Percentiles rank a stretch among this genome's conserved stretches.
These are phyloP conservation scores for Solea senegalensis DNA, from an alignment of 2,113 vertebrate genomes.

Conservation along the genomic window DNA sequence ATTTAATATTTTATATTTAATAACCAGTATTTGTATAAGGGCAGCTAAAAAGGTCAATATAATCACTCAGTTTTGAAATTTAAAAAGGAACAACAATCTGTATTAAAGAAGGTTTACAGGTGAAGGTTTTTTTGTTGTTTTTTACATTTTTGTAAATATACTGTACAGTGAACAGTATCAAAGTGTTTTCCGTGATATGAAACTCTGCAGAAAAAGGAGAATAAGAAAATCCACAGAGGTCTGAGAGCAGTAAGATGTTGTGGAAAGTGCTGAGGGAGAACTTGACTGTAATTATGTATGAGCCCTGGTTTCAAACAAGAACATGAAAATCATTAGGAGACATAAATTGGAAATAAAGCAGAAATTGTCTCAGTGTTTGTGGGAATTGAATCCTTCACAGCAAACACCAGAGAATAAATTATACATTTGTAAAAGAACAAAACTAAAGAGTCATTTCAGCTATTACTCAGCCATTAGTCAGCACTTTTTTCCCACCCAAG, in stretches of 20 bases:
- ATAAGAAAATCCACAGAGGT: neutral
- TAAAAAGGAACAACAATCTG: too few relatives aligned
- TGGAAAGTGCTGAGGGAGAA: conserved; percentile 11
- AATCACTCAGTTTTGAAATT: too few relatives aligned
- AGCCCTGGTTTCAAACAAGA: conserved; percentile 42
- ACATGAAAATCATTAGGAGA: conserved; percentile 37
- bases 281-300: conserved; percentile 48
- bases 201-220: neutral
- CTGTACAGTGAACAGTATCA: conserved; percentile 2
- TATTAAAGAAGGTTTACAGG: too few relatives aligned
- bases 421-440: conserved; percentile 14
- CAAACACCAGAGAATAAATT: conserved; percentile 28
- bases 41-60: too few relatives aligned
- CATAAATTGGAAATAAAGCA: conserved; percentile 49
- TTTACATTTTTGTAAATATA: too few relatives aligned
- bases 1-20: too few relatives aligned
- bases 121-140: too few relatives aligned
- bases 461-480: conserved; percentile 49
- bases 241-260: conserved; percentile 2
- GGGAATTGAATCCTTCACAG: conserved; percentile 6
- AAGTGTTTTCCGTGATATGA: neutral
- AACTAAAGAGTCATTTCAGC: conserved; percentile 20
- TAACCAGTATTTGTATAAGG: too few relatives aligned
- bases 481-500: neutral
- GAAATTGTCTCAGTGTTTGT: conserved; percentile 44